phyloP scores from a whole-genome alignment of 2,888 invertebrate species.

The Andrena minutula region DNA sequence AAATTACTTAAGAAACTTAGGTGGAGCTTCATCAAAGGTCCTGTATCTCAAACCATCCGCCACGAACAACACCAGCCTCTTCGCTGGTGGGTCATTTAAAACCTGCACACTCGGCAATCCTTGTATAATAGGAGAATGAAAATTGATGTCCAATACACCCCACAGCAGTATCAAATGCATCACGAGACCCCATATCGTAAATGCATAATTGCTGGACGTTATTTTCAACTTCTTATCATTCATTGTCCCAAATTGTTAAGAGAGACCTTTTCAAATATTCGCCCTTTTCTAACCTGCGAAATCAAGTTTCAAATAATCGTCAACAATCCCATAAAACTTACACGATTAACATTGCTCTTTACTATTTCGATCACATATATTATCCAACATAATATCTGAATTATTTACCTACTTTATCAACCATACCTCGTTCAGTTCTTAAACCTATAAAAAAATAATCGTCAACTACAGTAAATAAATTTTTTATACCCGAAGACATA shows the following conservation, averaged over 20 bases:
- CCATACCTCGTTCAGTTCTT: neutral
- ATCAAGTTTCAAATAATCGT: neutral
- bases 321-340: neutral
- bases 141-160: constrained; percentile 82
- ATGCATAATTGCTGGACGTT: constrained; percentile 27
- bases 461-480: neutral
- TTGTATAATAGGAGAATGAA: constrained; percentile 82
- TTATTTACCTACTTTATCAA: neutral
- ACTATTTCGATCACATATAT: neutral
- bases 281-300: neutral
- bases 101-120: constrained; percentile 75
- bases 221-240: constrained; percentile 5
- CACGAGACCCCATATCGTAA: constrained; percentile 77
- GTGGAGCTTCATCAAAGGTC: constrained; percentile 88
- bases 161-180: constrained; percentile 80
- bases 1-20: constrained; percentile 89
- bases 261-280: neutral
- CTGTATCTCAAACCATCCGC: constrained; percentile 97
- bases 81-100: constrained; percentile 78
- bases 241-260: neutral
- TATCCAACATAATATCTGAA: neutral
- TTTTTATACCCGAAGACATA: neutral
- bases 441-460: neutral
- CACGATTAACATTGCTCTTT: neutral
- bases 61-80: constrained; percentile 91